A percentile compares a stretch with the other conserved stretches of the same genome.
Evolutionary conservation across 2,797 vertebrate species (phyloP).

Genomic region (Pseudocheirus occidentalis): DNA sequence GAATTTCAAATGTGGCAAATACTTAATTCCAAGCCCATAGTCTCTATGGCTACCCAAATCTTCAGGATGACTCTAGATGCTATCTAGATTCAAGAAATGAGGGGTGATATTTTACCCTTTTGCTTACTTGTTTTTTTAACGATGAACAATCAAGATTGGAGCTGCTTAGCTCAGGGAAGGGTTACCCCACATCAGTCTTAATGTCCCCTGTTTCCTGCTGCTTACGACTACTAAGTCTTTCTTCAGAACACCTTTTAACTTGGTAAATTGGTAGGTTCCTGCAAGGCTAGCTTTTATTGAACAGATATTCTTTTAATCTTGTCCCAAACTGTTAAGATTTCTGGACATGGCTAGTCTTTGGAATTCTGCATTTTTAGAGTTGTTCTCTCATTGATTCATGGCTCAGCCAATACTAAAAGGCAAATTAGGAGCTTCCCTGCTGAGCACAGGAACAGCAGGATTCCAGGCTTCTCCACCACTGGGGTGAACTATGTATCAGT

Average conservation of each 20-base stretch:
- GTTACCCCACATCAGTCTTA: background rate
- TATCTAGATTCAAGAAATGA: background rate
- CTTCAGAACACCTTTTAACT: constrained; percentile 7
- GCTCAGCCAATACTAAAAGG: background rate
- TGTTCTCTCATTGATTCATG: background rate
- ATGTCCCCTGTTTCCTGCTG: background rate
- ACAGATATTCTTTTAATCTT: background rate
- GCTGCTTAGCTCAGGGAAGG: background rate
- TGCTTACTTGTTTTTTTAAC: background rate
- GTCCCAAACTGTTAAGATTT: background rate
- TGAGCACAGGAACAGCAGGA: background rate
- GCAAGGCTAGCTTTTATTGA: background rate
- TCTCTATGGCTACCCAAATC: background rate
- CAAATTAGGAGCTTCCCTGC: constrained; percentile 11
- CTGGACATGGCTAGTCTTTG: background rate
- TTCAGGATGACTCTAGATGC: background rate
- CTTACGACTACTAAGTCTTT: background rate
- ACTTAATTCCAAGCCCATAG: background rate
- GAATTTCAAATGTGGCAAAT: background rate
- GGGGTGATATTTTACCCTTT: background rate
- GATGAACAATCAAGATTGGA: background rate
- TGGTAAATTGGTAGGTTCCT: background rate
- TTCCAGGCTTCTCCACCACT: background rate
- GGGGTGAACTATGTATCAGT: background rate
- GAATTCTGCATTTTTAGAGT: constrained; percentile 33